phyloP scores from a whole-genome alignment of 2,888 invertebrate genomes.

The Pimpla rufipes region DNA sequence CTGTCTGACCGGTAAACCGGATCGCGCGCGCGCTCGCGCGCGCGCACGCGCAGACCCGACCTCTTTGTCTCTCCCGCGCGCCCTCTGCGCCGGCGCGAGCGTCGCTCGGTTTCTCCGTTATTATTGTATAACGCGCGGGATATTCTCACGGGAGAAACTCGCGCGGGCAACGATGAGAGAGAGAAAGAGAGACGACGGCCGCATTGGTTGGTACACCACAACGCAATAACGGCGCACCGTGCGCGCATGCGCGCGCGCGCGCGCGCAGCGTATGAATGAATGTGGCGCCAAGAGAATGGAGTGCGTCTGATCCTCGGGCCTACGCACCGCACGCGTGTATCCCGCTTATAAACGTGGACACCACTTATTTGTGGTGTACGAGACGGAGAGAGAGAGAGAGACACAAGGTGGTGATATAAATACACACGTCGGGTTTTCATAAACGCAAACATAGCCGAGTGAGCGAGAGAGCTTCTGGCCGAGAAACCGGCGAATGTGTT shows the following conservation, averaged over 20 bases:
- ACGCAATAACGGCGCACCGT: constrained; percentile 25
- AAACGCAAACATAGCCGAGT: background rate
- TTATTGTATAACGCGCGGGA: background rate
- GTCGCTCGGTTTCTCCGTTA: background rate
- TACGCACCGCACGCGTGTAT: constrained; percentile 75
- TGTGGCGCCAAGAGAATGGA: constrained; percentile 85
- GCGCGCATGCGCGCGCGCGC: constrained; percentile 51
- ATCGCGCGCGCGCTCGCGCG: constrained; percentile 23
- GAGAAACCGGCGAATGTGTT: constrained; percentile 33
- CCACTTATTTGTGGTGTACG: too few relatives aligned
- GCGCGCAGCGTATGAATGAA: constrained; percentile 81
- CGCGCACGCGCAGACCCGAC: constrained; percentile 33
- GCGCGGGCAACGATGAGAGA: constrained; percentile 25
- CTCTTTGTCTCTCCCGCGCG: background rate
- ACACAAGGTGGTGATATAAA: too few relatives aligned
- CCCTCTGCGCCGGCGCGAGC: background rate
- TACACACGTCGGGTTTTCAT: background rate
- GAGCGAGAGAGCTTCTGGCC: constrained; percentile 30
- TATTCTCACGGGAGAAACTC: constrained; percentile 15
- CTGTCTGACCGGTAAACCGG: constrained; percentile 37
- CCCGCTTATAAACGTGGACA: constrained; percentile 57
- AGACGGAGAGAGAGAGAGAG: too few relatives aligned
- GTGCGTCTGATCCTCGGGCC: constrained; percentile 82
- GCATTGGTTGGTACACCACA: background rate
- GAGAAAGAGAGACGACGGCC: background rate